Base-by-base conservation (phyloP, 2,113 vertebrate genomes). In the Triplophysa tibetana region DNA sequence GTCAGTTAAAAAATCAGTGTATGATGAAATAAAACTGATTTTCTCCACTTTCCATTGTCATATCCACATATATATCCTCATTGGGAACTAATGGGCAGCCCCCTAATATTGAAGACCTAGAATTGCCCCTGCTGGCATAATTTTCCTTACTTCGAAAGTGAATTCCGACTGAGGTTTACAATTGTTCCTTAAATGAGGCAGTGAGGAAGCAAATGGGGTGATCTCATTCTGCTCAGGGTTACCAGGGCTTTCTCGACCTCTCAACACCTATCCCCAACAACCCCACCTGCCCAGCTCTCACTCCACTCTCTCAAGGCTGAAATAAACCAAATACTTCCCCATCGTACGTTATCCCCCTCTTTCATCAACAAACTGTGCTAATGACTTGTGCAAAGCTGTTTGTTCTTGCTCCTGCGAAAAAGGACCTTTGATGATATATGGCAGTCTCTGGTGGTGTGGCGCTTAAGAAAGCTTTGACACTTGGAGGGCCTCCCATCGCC, bases 381-480 rank as follows among this genome's bases (percentile, higher is more conserved):
- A 82, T 73, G 61, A 67, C 43, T 73, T 76, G 69, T 84, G 79
- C 75, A 69, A 65, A 83, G 69, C 75, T 60, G 41, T 61, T 75
- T 66, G 52, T 48, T 80, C 68, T 66, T 70, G 58, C 62, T 75
- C 66, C 73, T 66, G 65, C 16, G 38, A 23, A 79, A 69, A 41
- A 52, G 45, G 45, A 33, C 45, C 75, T 80, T 64, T 62, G 74
- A 79, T 84, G 84, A 73, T 86, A 74, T 72, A 70, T 17, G 77
- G 84, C 83, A 83, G 88, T 88, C 83, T 89, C 77, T 84, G 85
- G 87, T 90, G 87, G 86, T 75, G 85, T 88, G 83, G 89, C 88
- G 88, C 85, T 88, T 88, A 89, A 52, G 85, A 89, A 87, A 83
- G 77, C 85, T 87, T 85, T 89, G 88, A 92, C 91, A 90, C 88